Conservation (phyloP, 1,140 invertebrate genomes). For the Sesamia nonagrioides region DNA sequence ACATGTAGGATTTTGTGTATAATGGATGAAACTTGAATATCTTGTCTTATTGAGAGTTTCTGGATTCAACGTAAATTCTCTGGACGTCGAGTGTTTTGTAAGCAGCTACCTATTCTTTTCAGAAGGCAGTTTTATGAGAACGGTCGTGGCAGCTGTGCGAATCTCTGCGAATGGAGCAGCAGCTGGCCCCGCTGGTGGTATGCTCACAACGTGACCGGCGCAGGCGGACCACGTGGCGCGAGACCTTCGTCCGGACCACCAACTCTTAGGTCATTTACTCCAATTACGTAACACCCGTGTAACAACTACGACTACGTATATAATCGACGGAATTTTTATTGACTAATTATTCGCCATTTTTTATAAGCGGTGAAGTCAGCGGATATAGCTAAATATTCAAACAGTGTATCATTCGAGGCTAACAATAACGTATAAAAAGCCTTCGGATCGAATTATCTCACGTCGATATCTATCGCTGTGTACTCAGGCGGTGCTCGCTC, state of each 20-base stretch:
- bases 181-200: not conserved
- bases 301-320: slow-evolving; percentile 78
- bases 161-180: not conserved
- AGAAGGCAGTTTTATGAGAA: not conserved
- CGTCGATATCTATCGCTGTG: slow-evolving; percentile 73
- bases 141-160: too few species aligned
- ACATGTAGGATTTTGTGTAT: slow-evolving; percentile 35
- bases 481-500: slow-evolving; percentile 46
- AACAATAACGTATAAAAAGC: slow-evolving; percentile 83
- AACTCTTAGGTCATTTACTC: slow-evolving; percentile 84
- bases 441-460: slow-evolving; percentile 76
- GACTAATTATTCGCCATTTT: slow-evolving; percentile 86
- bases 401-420: slow-evolving; percentile 84
- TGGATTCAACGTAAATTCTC: not conserved
- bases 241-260: slow-evolving; percentile 77
- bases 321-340: slow-evolving; percentile 87
- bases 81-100: not conserved
- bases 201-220: slow-evolving; percentile 48
- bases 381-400: slow-evolving; percentile 87
- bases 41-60: slow-evolving; percentile 13
- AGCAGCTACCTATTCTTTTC: not conserved
- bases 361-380: slow-evolving; percentile 85
- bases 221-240: slow-evolving; percentile 73
- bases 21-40: slow-evolving; percentile 30
- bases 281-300: slow-evolving; percentile 86